A percentile compares a stretch with the other conserved stretches of the same genome.
Evolutionary conservation across 2,888 invertebrate genomes (phyloP).

Genomic region (Troides aeacus): DNA sequence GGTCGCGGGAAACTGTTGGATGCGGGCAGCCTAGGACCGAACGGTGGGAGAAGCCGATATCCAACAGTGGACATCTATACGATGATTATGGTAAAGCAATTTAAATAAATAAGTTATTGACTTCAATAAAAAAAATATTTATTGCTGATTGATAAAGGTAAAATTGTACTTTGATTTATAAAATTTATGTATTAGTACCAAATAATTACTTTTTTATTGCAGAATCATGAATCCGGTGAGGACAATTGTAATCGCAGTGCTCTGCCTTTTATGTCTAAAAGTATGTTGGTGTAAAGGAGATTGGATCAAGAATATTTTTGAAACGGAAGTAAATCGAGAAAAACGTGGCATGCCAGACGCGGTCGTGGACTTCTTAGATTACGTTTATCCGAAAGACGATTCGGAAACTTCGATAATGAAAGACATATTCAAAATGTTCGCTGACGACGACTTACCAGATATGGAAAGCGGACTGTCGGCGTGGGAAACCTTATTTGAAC

Average conservation of each 20-base stretch:
- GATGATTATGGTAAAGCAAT: too few species aligned
- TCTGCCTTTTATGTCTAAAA: constrained; percentile 36
- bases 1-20: too few species aligned
- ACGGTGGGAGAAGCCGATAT: too few species aligned
- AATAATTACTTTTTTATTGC: constrained; percentile 34
- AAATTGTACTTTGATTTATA: neutral
- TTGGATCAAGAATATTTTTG: constrained; percentile 38
- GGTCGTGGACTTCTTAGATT: constrained; percentile 56
- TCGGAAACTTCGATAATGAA: constrained; percentile 58
- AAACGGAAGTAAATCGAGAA: constrained; percentile 31
- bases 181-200: neutral
- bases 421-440: constrained; percentile 56
- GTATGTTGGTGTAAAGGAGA: constrained; percentile 39
- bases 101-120: too few species aligned
- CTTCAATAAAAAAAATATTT: too few species aligned
- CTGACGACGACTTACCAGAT: constrained; percentile 43
- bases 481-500: constrained; percentile 41
- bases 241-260: constrained; percentile 33
- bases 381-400: constrained; percentile 63
- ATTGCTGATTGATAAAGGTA: too few species aligned
- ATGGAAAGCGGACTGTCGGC: constrained; percentile 39
- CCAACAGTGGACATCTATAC: too few species aligned
- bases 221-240: constrained; percentile 42
- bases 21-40: too few species aligned
- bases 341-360: constrained; percentile 56